A percentile compares a stretch with the other conserved stretches of the same genome.
phyloP scores from a whole-genome alignment of 2,888 invertebrate genomes.

The Chloromyia formosa region DNA sequence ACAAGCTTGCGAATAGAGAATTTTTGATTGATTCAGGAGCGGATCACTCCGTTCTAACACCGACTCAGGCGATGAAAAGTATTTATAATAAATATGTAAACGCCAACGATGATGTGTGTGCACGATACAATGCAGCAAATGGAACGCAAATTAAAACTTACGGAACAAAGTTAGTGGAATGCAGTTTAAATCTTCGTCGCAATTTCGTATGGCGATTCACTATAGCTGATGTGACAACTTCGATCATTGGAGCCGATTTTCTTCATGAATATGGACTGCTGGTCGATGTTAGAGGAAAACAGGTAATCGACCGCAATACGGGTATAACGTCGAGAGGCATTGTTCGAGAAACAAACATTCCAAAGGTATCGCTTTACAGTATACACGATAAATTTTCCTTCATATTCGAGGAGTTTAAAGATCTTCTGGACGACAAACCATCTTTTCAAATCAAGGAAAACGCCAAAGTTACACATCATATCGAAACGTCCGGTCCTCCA shows the following conservation, averaged over 20 bases:
- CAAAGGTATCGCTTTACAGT: no score
- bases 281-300: neutral
- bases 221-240: no score
- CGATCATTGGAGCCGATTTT: no score
- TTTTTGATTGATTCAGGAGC: neutral
- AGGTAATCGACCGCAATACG: neutral
- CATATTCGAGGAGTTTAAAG: no score
- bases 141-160: neutral
- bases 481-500: no score
- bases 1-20: neutral
- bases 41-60: neutral
- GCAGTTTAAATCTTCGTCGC: neutral
- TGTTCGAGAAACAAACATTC: neutral
- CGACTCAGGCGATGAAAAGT: neutral
- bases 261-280: neutral
- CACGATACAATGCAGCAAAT: neutral
- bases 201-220: neutral
- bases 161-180: neutral
- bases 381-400: no score
- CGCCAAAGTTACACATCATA: no score
- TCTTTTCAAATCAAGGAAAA: no score
- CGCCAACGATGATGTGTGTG: neutral
- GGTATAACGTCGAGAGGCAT: neutral
- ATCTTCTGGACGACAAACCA: no score
- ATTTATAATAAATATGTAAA: neutral